Evolutionary conservation across 1,140 invertebrate genomes (phyloP).

Genomic region (Camponotus vicinus): DNA sequence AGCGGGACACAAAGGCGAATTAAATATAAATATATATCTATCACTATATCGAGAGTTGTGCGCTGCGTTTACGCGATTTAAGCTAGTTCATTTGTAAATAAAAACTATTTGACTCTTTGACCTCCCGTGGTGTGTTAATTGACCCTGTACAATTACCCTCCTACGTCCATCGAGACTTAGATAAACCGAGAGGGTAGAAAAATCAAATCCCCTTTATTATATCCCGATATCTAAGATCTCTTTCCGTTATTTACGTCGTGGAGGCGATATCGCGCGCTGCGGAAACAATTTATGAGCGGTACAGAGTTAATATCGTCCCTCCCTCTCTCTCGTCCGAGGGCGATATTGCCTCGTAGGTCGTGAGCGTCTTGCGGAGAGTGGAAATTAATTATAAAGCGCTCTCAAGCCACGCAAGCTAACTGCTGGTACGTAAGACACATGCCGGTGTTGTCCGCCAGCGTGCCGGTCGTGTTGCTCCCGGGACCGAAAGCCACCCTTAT

Average conservation of each 20-base stretch:
- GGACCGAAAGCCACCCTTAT: conserved; percentile 92
- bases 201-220: neutral
- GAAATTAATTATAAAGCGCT: conserved; percentile 11
- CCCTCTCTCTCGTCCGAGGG: conserved; percentile 5
- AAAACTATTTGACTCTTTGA: conserved; percentile 86
- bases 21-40: conserved; percentile 78
- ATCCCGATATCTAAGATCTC: neutral
- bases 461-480: conserved; percentile 87
- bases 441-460: conserved; percentile 92
- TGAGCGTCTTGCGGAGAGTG: neutral
- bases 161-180: neutral
- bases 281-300: neutral
- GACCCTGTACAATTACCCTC: neutral
- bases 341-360: conserved; percentile 10
- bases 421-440: conserved; percentile 92
- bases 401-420: conserved; percentile 87
- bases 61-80: conserved; percentile 83
- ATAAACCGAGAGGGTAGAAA: neutral
- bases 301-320: conserved; percentile 2
- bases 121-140: conserved; percentile 15
- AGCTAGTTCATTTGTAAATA: conserved; percentile 86
- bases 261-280: neutral
- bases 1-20: conserved; percentile 70
- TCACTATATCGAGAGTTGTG: conserved; percentile 83
- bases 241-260: neutral